Conservation (phyloP, 2,797 vertebrate genomes). For the Okamejei kenojei region DNA sequence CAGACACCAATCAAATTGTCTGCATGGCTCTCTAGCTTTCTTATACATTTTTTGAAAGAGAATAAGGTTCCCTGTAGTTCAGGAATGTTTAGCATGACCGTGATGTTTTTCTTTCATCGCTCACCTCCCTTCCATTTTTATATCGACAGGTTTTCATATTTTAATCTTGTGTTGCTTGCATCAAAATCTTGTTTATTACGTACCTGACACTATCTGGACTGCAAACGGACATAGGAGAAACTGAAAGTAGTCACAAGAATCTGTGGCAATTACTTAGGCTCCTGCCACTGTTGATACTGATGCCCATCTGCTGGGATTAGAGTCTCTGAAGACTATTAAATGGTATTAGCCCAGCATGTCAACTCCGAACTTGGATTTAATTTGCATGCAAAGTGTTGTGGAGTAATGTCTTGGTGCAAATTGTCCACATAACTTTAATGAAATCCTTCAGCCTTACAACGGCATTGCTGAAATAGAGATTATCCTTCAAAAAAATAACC, state of each 20-base stretch:
- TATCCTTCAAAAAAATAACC: neutral
- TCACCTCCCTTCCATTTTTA: neutral
- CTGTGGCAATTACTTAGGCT: neutral
- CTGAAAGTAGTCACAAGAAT: neutral
- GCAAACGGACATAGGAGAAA: neutral
- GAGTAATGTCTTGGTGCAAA: neutral
- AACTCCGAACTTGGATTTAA: conserved; percentile 4
- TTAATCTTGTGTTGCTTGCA: conserved; percentile 12
- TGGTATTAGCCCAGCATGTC: conserved; percentile 7
- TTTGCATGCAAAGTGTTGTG: conserved; percentile 1
- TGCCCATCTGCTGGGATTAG: neutral
- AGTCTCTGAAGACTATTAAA: conserved; percentile 7
- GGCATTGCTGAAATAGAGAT: neutral
- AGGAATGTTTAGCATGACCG: neutral
- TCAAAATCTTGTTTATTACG: neutral
- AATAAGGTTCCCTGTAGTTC: neutral
- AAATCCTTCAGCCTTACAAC: neutral
- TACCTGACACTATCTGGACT: neutral
- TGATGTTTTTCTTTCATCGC: no score
- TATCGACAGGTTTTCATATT: neutral
- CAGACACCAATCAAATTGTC: neutral
- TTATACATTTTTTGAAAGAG: conserved; percentile 2
- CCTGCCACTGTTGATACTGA: neutral
- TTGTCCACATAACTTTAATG: neutral
- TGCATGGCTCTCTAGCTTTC: neutral